These are phyloP conservation scores for Mustela nigripes DNA, from an alignment of 2,113 vertebrate genomes.

Conservation along the genomic window DNA sequence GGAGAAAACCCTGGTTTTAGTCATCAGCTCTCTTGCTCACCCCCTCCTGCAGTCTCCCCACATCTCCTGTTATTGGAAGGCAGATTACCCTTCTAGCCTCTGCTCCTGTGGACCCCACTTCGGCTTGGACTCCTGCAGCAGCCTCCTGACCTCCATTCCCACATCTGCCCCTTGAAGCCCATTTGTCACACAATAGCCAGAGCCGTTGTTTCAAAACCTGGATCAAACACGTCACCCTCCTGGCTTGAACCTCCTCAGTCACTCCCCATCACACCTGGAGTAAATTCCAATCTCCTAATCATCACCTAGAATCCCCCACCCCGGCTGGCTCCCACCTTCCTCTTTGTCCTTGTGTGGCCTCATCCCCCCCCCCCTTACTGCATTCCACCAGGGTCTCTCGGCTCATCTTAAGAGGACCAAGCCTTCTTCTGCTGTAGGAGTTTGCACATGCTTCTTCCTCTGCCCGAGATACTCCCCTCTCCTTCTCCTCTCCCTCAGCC, in stretches of 20 bases:
- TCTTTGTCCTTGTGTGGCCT: too few relatives aligned
- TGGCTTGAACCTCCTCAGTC: background rate
- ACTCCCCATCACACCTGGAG: background rate
- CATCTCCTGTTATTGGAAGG: background rate
- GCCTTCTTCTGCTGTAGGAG: background rate
- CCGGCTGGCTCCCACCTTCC: background rate
- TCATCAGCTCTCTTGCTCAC: background rate
- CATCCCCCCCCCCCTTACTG: rapidly evolving
- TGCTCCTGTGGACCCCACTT: background rate
- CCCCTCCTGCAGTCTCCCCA: background rate
- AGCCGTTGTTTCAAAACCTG: background rate
- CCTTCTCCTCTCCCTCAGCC: background rate
- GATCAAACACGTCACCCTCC: background rate
- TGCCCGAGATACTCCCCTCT: background rate
- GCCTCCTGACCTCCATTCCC: background rate
- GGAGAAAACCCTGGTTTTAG: too few relatives aligned
- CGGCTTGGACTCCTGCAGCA: background rate
- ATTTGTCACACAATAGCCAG: background rate
- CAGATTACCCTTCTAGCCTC: background rate
- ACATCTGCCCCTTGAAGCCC: background rate
- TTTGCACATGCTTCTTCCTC: background rate
- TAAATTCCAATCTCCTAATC: background rate
- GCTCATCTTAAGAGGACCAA: background rate
- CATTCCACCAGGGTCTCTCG: background rate
- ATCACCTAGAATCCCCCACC: background rate